These are phyloP conservation scores for Mastomys natalensis DNA, from an alignment of 2,113 vertebrate species.

Conservation along the genomic window DNA sequence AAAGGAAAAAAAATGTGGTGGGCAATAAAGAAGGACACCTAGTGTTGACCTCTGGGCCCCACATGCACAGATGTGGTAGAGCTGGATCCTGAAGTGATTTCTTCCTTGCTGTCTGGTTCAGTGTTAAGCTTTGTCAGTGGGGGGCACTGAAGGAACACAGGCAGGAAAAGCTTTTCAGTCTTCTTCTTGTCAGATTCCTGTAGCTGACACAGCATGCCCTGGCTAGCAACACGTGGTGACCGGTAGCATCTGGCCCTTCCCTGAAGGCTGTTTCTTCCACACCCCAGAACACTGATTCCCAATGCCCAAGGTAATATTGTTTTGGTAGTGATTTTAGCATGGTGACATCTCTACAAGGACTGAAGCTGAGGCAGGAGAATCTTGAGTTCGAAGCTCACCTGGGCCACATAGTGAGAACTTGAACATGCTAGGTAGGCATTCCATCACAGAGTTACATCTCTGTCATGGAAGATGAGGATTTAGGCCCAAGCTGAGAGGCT, in stretches of 20 bases:
- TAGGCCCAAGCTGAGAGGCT: background rate
- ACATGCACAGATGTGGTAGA: background rate
- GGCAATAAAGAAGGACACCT: background rate
- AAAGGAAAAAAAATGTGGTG: background rate
- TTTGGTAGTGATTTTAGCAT: background rate
- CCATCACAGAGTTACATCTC: background rate
- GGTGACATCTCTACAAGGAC: background rate
- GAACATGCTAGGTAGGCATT: background rate
- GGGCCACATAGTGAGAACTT: background rate
- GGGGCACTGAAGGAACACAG: slow-evolving; percentile 16
- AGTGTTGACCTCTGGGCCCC: background rate
- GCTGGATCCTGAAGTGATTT: background rate
- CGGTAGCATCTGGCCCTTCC: background rate
- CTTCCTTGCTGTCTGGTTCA: background rate
- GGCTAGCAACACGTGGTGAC: background rate
- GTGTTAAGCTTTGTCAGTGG: slow-evolving; percentile 16
- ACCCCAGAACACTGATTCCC: background rate
- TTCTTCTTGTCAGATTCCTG: background rate
- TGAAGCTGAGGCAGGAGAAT: background rate
- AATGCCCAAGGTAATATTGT: background rate
- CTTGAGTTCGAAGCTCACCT: background rate
- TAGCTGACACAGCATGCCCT: background rate
- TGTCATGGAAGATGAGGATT: background rate
- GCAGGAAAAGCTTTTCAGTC: background rate
- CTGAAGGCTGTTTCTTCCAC: background rate